A percentile compares a stretch with the other conserved stretches of the same genome.
Conservation (phyloP, 2,113 vertebrate species). For the Corythaeola cristata region DNA sequence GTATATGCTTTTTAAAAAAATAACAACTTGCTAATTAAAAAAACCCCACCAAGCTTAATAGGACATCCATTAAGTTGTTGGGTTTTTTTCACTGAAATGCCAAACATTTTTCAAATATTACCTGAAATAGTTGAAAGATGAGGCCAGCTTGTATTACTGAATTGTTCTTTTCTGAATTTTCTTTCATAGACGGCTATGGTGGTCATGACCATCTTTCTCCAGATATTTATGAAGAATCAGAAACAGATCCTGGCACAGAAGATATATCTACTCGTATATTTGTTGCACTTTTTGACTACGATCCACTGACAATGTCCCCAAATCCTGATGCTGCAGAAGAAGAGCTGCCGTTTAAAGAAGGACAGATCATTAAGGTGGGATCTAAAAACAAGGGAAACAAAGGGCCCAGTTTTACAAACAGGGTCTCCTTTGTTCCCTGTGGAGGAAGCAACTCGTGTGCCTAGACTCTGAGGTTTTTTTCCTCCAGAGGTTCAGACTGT, state of each 20-base stretch:
- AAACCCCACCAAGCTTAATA: background rate
- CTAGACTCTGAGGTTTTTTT: background rate
- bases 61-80: background rate
- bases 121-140: background rate
- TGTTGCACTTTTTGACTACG: slow-evolving; percentile 96
- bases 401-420: background rate
- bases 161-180: background rate
- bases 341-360: slow-evolving; percentile 96
- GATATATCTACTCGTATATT: slow-evolving; percentile 86
- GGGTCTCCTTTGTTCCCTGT: background rate
- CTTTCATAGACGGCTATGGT: slow-evolving; percentile 83
- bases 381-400: accelerated
- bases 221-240: slow-evolving; percentile 90
- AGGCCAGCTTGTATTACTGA: background rate
- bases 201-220: slow-evolving; percentile 82
- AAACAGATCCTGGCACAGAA: slow-evolving; percentile 81
- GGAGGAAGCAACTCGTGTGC: background rate
- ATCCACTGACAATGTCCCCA: slow-evolving; percentile 95
- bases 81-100: background rate
- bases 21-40: background rate
- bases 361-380: slow-evolving; percentile 95
- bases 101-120: background rate
- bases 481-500: background rate
- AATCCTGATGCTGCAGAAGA: slow-evolving; percentile 95
- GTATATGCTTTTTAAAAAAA: background rate